Evolutionary conservation across 1,140 invertebrate genomes (phyloP), one percentile per base, ranked within the genome.

Genomic region (Brachionus sp.): DNA sequence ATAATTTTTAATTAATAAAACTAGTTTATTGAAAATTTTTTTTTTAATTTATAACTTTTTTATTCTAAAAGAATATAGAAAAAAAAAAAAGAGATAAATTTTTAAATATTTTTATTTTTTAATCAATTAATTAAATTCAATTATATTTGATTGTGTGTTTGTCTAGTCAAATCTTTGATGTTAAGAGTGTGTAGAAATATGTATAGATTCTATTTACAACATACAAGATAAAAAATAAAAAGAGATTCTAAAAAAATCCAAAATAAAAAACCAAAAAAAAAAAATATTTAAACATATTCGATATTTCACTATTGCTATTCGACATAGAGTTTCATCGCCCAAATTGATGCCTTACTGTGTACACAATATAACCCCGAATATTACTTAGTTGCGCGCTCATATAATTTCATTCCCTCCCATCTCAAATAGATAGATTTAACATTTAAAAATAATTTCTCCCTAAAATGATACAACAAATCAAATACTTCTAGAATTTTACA

Each of bases 181-280:
- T 57, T 23, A 57, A 57, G 50, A 57, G 16, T 57, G 5, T 66
- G 5, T 23, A 66, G 37, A 19, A 70, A 70, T 70, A 70, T 70
- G 29, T 70, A 70, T 70, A 70, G 37, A 70, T 70, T 70, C 33
- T 70, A 70, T 70, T 70, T 70, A 70, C 66, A 70, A 37, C 35
- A 37, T 70, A 70, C 66, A 70, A 37, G 16, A 37, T 70, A 19
- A 39, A 70, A 70, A 70, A 70, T 19, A 70, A 70, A 39, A 70
- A 70, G 66, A 70, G 66, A 70, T 70, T 70, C 66, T 70, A 37
- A 68, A 70, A 70, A 70, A 37, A 37, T 70, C 66, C 37, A 37
- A 70, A 70, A 70, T 39, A 37, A 37, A 37, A 70, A 70, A 70
- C 3, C 5, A 0, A 37, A 16, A 70, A 70, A 35, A 70, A 70